phyloP scores from a whole-genome alignment of 1,140 invertebrate genomes.

The Bactericera cockerelli region DNA sequence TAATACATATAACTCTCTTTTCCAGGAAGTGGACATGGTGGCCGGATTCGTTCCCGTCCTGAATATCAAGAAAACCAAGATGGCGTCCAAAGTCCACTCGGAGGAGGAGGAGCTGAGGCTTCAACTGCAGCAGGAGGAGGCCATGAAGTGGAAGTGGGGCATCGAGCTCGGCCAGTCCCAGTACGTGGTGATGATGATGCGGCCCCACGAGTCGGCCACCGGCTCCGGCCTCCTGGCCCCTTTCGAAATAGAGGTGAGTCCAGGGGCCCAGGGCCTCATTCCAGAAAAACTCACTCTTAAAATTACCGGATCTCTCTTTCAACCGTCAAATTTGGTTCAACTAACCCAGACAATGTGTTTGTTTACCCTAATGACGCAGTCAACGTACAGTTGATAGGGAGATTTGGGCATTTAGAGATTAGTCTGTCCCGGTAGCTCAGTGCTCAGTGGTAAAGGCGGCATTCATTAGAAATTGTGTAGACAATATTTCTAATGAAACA shows the following conservation, averaged over 20 bases:
- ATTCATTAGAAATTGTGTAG: too few relatives aligned
- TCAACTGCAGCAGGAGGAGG: conserved; percentile 3
- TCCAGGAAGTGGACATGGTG: conserved; percentile 54
- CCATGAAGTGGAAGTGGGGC: conserved; percentile 35
- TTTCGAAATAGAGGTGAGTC: conserved; percentile 40
- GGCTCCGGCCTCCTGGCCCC: conserved; percentile 67
- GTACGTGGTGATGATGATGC: conserved; percentile 58
- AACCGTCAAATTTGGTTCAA: too few relatives aligned
- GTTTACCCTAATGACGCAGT: too few relatives aligned
- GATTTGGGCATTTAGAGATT: too few relatives aligned
- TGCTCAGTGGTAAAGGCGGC: too few relatives aligned
- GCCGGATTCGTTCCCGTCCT: conserved; percentile 59
- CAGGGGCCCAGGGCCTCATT: neutral
- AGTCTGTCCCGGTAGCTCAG: too few relatives aligned
- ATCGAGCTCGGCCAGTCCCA: conserved; percentile 49
- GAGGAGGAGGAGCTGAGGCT: neutral
- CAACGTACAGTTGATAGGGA: too few relatives aligned
- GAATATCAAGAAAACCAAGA: conserved; percentile 33
- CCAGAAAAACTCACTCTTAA: too few relatives aligned
- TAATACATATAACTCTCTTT: too few relatives aligned
- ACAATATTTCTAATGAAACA: too few relatives aligned
- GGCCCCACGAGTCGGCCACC: conserved; percentile 61
- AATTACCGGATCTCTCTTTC: neutral
- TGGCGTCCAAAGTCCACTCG: conserved; percentile 28
- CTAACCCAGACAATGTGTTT: too few relatives aligned